phyloP scores from a whole-genome alignment of 2,113 vertebrate species.

The Ptilonorhynchus violaceus region DNA sequence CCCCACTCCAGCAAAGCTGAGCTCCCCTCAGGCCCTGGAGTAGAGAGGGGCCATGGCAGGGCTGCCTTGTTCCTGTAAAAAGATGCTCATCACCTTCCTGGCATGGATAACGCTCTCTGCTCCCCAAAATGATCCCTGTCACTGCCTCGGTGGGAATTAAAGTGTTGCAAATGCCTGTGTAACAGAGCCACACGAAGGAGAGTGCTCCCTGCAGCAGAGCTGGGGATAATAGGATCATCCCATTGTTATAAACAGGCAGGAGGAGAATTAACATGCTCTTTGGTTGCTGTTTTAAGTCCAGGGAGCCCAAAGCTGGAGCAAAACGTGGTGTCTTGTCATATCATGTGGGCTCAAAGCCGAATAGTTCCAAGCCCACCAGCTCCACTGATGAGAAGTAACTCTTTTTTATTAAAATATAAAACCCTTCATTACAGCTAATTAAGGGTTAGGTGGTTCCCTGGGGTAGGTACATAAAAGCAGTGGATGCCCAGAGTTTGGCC shows the following conservation, averaged over 20 bases:
- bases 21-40: background rate
- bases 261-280: conserved; percentile 1
- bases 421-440: conserved; percentile 19
- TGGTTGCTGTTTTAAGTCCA: background rate
- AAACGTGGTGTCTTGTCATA: background rate
- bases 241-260: background rate
- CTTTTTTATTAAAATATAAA: conserved; percentile 40
- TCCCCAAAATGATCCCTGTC: background rate
- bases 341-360: background rate
- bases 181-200: background rate
- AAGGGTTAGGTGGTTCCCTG: background rate
- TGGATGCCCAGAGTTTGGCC: background rate
- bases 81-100: background rate
- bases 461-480: background rate
- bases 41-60: background rate
- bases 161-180: background rate
- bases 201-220: background rate
- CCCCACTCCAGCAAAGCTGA: accelerated
- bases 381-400: conserved; percentile 10
- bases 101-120: background rate
- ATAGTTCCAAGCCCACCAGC: background rate
- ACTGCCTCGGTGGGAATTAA: background rate
- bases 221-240: conserved; percentile 40
- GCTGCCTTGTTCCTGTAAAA: background rate
- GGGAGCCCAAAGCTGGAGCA: background rate